These are phyloP conservation scores for Nephotettix cincticeps DNA, from an alignment of 1,140 invertebrate genomes.

Conservation along the genomic window DNA sequence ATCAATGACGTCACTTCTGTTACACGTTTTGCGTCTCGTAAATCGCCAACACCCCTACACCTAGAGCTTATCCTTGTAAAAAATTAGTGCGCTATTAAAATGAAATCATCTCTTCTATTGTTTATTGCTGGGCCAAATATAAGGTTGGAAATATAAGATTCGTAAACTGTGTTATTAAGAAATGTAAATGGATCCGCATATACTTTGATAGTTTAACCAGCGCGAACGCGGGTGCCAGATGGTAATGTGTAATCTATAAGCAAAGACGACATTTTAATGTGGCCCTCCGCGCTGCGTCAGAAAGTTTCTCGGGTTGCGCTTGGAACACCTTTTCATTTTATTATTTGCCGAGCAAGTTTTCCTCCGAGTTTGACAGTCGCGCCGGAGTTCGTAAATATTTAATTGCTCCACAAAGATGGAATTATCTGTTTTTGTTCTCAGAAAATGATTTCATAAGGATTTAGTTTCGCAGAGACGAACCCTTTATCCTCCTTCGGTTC, in stretches of 20 bases:
- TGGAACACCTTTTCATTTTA: constrained; percentile 22
- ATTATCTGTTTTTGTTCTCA: constrained; percentile 15
- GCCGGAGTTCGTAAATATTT: constrained; percentile 14
- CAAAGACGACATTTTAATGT: constrained; percentile 13
- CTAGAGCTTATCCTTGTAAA: too few relatives aligned
- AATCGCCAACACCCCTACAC: too few relatives aligned
- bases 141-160: too few relatives aligned
- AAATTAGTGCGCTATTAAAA: too few relatives aligned
- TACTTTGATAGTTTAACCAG: too few relatives aligned
- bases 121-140: too few relatives aligned
- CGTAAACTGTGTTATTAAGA: too few relatives aligned
- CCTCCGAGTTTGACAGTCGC: not conserved
- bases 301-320: constrained; percentile 4
- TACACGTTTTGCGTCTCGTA: too few relatives aligned
- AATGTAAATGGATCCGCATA: too few relatives aligned
- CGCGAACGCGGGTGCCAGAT: too few relatives aligned
- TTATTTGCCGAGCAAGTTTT: not conserved
- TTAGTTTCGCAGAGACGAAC: not conserved
- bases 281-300: not conserved
- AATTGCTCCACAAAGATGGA: constrained; percentile 22
- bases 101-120: too few relatives aligned
- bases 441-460: constrained; percentile 9
- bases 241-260: constrained; percentile 18
- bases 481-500: not conserved
- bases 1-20: too few relatives aligned